phyloP scores from a whole-genome alignment of 2,113 vertebrate genomes.

The Hydropotes inermis region DNA sequence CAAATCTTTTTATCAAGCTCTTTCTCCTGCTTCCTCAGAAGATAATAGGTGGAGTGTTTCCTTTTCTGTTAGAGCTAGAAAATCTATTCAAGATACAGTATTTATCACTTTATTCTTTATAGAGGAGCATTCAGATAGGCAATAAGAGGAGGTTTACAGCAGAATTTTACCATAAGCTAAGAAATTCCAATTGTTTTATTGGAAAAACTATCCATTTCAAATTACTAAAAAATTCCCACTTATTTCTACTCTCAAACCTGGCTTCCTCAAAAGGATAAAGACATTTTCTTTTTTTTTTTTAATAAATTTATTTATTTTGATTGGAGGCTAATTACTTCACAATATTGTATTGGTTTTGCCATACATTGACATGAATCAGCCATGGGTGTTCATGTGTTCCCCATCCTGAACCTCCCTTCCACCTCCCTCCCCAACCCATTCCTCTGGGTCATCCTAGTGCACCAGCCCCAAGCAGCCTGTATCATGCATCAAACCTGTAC shows the following conservation, averaged over 20 bases:
- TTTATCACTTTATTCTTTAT: neutral
- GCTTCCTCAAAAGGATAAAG: neutral
- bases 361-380: too few species aligned
- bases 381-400: too few species aligned
- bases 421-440: too few species aligned
- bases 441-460: too few species aligned
- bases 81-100: neutral
- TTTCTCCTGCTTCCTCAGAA: neutral
- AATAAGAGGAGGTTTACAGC: neutral
- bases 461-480: too few species aligned
- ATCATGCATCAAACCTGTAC: too few species aligned
- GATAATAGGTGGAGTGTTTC: rapidly evolving
- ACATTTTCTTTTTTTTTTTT: too few species aligned
- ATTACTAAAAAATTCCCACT: neutral
- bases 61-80: neutral
- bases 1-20: neutral
- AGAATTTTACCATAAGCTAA: neutral
- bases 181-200: neutral
- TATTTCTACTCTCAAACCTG: neutral
- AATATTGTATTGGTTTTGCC: too few species aligned
- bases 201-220: neutral
- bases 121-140: neutral
- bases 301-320: too few species aligned
- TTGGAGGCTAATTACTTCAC: too few species aligned
- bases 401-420: too few species aligned